Percentiles rank a stretch among this genome's conserved stretches.
Conservation (phyloP, 35 echinoderm and acorn worm genomes). For the Patiria miniata region DNA sequence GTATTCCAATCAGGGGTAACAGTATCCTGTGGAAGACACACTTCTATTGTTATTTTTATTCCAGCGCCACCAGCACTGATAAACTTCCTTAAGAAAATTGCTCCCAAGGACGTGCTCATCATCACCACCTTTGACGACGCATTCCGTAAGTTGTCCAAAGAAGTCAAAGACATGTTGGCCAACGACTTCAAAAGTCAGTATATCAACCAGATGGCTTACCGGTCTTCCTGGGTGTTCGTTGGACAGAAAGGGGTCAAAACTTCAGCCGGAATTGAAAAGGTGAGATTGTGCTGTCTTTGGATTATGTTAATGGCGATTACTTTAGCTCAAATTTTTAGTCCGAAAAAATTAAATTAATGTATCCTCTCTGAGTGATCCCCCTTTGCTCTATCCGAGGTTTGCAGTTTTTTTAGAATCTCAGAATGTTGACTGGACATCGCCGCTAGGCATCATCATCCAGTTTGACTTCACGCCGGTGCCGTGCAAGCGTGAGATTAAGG, state of each 20-base stretch:
- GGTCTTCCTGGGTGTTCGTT: slow-evolving; percentile 50
- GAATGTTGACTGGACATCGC: too few relatives aligned
- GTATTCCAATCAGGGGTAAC: too few relatives aligned
- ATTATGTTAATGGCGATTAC: too few relatives aligned
- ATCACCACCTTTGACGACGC: slow-evolving; percentile 52
- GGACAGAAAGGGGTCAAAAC: slow-evolving; percentile 45
- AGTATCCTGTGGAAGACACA: not conserved
- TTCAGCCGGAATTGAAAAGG: slow-evolving; percentile 5
- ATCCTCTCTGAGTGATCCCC: too few relatives aligned
- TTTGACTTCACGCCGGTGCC: too few relatives aligned
- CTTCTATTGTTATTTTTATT: slow-evolving; percentile 1
- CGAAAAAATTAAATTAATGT: too few relatives aligned
- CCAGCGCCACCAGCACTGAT: slow-evolving; percentile 34
- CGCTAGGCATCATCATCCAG: too few relatives aligned
- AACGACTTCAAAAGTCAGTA: slow-evolving; percentile 35
- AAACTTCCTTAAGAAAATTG: slow-evolving; percentile 9
- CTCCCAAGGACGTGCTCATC: slow-evolving; percentile 31
- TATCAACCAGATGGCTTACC: slow-evolving; percentile 12
- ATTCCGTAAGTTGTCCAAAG: slow-evolving; percentile 30
- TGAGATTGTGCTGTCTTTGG: not conserved
- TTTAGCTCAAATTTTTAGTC: too few relatives aligned
- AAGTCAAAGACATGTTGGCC: slow-evolving; percentile 41
- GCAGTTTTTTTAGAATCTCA: too few relatives aligned
- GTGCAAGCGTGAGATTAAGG: too few relatives aligned
- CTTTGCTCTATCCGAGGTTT: too few relatives aligned